Base-by-base conservation (phyloP, 2,888 invertebrate genomes). In the Theretra japonica region DNA sequence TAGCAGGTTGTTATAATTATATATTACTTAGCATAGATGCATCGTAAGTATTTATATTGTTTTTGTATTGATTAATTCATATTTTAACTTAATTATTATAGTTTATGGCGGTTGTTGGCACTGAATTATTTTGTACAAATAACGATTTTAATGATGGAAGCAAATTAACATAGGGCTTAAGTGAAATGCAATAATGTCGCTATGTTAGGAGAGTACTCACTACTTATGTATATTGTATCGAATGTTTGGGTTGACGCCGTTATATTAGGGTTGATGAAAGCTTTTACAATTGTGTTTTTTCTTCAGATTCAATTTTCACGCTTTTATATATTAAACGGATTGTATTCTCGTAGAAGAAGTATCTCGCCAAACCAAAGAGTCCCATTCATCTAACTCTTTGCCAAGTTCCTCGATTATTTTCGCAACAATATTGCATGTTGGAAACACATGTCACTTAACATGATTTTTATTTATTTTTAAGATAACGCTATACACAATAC, bases 81-180 rank as follows among this genome's bases (percentile, higher is more conserved):
- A 89, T 88, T 91, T 91, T 90, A 91, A 88, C 89, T 89, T 92
- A 89, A 88, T 89, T 85, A 87, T 86, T 86, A 91, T 90, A 93
- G 90, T 93, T 90, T 92, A 92, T 93, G 83, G 88, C 87, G 89
- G 91, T 92, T 90, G 94, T 93, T 92, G 91, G 90, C 87, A 90
- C 86, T 88, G 88, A 92, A 92, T 92, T 92, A 92, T 91, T 93
- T 91, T 94, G 94, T 94, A 94, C 94, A 94, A 94, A 94, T 92
- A 93, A 91, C 90, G 89, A 90, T 91, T 91, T 89, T 91, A 89
- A 88, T 89, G 85, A 88, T 85, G 83, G 76, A 83, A 84, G 86
- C 53, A 41, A 90, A 87, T 86, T 91, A 92, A 90, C 86, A 81
- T 93, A 93, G 90, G 84, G 86, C 73, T 75, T 92, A 91, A 88